These are phyloP conservation scores for Tetrapedia diversipes DNA, from an alignment of 2,888 invertebrate species.

Conservation along the genomic window DNA sequence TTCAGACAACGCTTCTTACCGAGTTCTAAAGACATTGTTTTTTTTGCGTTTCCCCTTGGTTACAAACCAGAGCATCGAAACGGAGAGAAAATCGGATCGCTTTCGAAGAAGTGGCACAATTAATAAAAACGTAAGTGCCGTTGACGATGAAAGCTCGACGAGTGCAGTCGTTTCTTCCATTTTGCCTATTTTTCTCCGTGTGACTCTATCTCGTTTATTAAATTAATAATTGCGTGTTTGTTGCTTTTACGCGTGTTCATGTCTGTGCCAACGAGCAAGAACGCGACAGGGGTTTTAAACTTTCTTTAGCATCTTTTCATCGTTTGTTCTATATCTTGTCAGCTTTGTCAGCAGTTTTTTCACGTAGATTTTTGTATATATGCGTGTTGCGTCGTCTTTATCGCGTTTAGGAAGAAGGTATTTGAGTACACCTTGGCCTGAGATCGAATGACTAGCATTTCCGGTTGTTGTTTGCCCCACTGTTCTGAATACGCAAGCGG, in stretches of 20 bases:
- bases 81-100: background rate
- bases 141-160: no score
- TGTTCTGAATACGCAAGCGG: conserved; percentile 84
- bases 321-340: background rate
- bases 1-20: background rate
- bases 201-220: no score
- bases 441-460: conserved; percentile 84
- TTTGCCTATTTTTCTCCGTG: no score
- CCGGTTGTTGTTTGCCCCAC: conserved; percentile 86
- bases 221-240: no score
- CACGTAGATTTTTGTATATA: background rate
- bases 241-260: no score
- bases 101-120: background rate
- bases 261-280: no score
- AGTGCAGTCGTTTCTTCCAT: no score
- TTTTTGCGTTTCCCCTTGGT: background rate
- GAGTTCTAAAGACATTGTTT: no score
- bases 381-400: conserved; percentile 5
- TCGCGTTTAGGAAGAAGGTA: conserved; percentile 64
- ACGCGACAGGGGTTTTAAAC: background rate
- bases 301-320: background rate
- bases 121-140: no score
- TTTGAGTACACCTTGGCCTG: conserved; percentile 76
- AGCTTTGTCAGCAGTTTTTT: no score
- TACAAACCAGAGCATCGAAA: no score